Base-by-base conservation (phyloP, 1,140 invertebrate species). In the Lysiphlebus fabarum region DNA sequence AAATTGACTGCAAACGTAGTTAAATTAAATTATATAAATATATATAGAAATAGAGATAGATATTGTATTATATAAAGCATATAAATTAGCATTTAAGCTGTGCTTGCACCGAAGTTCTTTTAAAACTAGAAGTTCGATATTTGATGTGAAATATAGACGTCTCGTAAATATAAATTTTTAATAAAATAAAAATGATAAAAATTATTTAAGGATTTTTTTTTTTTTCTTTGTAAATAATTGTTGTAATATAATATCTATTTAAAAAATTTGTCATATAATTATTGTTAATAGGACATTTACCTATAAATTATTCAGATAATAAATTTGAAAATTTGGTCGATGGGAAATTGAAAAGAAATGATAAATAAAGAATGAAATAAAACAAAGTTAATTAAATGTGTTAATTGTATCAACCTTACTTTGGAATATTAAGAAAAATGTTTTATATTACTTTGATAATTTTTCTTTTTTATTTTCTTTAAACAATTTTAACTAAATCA, bases 201-300 rank as follows among this genome's bases (percentile, higher is more conserved):
- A 1, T 26, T 17, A 48, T 44, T 9, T 10, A 17, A 17, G 38
- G 10, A 10, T 12, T 10, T 41, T 7, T 58, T 50, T 41, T 33
- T 48, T 70, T 69, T 70, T 64, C 73, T 72, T 72, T 76, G 72
- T 75, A 76, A 50, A 75, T 74, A 75, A 67, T 67, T 56, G 66
- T 73, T 76, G 74, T 76, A 77, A 70, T 41, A 77, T 73, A 74
- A 67, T 56, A 64, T 58, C 56, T 42, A 54, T 58, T 49, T 12
- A 61, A 64, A 37, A 65, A 58, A 36, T 40, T 6, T 9, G 38
- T 40, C 6, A 40, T 48, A 4, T 14, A 33, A 49, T 49, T 36
- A 49, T 26, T 7, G 48, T 33, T 49, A 26, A 26, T 26, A 26
- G 17, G 2, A 4, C 17, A 26, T 26, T n/a, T 26, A 26, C 4